Evolutionary conservation across 2,888 invertebrate species (phyloP).

Genomic region (Pachymerium ferrugineum): DNA sequence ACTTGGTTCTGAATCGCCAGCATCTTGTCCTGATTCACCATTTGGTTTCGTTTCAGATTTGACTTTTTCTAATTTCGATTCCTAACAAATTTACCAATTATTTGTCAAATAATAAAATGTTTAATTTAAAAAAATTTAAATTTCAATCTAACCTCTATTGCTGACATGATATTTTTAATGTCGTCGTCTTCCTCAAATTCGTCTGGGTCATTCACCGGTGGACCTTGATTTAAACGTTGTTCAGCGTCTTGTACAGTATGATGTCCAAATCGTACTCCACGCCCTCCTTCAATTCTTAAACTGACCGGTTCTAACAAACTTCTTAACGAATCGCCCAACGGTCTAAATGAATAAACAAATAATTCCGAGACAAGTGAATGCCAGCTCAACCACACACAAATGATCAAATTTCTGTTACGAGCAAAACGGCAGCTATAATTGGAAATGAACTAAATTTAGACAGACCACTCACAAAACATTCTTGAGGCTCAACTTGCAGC

Average conservation of each 20-base stretch:
- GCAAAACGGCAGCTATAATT: not conserved
- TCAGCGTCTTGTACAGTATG: constrained; percentile 34
- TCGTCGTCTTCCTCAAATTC: constrained; percentile 28
- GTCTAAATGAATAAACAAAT: constrained; percentile 47
- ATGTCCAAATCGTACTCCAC: constrained; percentile 39
- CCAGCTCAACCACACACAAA: no score
- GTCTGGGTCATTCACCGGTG: not conserved
- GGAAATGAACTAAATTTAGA: not conserved
- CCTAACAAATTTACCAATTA: not conserved
- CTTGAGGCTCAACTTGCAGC: not conserved
- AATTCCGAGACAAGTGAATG: not conserved
- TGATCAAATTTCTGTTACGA: not conserved
- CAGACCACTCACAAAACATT: not conserved
- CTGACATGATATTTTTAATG: not conserved
- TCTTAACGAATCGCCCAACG: constrained; percentile 55
- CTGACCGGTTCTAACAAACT: constrained; percentile 52
- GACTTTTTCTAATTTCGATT: not conserved
- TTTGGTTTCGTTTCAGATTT: not conserved
- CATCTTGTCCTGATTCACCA: constrained; percentile 28
- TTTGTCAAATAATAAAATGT: not conserved
- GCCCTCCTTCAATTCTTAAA: constrained; percentile 38
- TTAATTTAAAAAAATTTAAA: not conserved
- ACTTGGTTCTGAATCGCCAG: not conserved
- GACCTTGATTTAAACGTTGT: not conserved
- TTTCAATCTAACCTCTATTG: not conserved